Percentiles rank a stretch among this genome's conserved stretches.
Conservation (phyloP, 2,888 invertebrate genomes). For the Stenodera caucasica region DNA sequence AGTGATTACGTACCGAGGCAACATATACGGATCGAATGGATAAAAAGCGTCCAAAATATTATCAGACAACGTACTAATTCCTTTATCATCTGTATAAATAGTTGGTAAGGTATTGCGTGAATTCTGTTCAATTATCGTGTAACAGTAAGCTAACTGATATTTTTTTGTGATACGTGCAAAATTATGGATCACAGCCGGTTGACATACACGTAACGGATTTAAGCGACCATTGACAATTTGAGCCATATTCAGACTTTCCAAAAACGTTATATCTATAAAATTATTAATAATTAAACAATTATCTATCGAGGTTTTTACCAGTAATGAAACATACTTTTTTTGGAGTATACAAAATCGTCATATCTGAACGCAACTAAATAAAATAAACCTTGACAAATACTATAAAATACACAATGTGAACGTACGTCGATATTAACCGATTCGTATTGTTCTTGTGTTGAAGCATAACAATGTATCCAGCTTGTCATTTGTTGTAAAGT, state of each 20-base stretch:
- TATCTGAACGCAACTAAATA: conserved; percentile 90
- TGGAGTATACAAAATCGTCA: conserved; percentile 74
- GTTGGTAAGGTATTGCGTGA: conserved; percentile 64
- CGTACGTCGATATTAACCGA: conserved; percentile 63
- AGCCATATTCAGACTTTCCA: conserved; percentile 80
- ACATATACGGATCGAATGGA: conserved; percentile 87
- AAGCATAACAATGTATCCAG: conserved; percentile 86
- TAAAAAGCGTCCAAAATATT: conserved; percentile 67
- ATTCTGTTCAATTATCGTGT: conserved; percentile 86
- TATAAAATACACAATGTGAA: conserved; percentile 86
- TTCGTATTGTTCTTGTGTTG: conserved; percentile 63
- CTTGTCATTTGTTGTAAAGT: conserved; percentile 71
- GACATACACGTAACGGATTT: conserved; percentile 86
- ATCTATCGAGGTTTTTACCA: too few relatives aligned
- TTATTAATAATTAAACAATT: conserved; percentile 25
- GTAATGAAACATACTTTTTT: conserved; percentile 67
- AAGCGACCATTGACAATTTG: conserved; percentile 82
- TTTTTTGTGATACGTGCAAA: conserved; percentile 81
- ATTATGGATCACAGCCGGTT: conserved; percentile 73
- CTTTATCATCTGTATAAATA: conserved; percentile 59
- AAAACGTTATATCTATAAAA: conserved; percentile 73
- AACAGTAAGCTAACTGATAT: conserved; percentile 91
- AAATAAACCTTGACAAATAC: conserved; percentile 89
- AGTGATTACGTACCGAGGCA: conserved; percentile 61
- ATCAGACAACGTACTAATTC: conserved; percentile 48